phyloP scores from a whole-genome alignment of 2,888 invertebrate species.

The Microctonus brassicae region DNA sequence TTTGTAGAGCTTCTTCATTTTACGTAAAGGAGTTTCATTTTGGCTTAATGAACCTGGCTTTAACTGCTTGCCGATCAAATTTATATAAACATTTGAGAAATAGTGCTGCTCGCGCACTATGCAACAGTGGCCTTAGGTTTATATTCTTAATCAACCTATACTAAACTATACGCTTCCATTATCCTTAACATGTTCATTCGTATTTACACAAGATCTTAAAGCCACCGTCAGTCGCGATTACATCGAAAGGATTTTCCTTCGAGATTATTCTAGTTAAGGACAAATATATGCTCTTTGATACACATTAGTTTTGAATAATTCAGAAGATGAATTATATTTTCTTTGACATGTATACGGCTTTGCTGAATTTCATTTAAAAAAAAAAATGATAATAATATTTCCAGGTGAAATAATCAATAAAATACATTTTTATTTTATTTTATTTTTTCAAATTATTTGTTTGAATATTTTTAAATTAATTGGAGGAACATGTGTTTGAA shows the following conservation, averaged over 20 bases:
- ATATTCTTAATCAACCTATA: not conserved
- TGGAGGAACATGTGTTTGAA: conserved; percentile 17
- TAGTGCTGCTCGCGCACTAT: conserved; percentile 16
- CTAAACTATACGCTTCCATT: conserved; percentile 35
- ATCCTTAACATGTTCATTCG: conserved; percentile 8
- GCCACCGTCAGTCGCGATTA: not conserved
- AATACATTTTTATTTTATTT: too few relatives aligned
- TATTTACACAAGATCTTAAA: conserved; percentile 23
- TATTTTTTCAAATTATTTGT: too few relatives aligned
- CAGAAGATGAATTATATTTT: too few relatives aligned
- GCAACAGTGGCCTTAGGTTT: not conserved
- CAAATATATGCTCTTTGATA: too few relatives aligned
- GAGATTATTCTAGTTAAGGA: too few relatives aligned
- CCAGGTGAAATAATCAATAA: too few relatives aligned
- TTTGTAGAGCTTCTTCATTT: not conserved
- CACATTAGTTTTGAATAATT: too few relatives aligned
- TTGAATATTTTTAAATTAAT: conserved; percentile 31
- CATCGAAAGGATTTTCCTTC: conserved; percentile 1
- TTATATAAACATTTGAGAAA: conserved; percentile 52
- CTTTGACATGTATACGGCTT: too few relatives aligned
- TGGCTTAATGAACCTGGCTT: conserved; percentile 46
- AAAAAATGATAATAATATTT: too few relatives aligned
- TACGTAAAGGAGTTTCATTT: not conserved
- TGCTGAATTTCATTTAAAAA: too few relatives aligned
- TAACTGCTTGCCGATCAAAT: conserved; percentile 57